Conservation (phyloP, 2,888 invertebrate genomes). For the Silvanus unidentatus region DNA sequence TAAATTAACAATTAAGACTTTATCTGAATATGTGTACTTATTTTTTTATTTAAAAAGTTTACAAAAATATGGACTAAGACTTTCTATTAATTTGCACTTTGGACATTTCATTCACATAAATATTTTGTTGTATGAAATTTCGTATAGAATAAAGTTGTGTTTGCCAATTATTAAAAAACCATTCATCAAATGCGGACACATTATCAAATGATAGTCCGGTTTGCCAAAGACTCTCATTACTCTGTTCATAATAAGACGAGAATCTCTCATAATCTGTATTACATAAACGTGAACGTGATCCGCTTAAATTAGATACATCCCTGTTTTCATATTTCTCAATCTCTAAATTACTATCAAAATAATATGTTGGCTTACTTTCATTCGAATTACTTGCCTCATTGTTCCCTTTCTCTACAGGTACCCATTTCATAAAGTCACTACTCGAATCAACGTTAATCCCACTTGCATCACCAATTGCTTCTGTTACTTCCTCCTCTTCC, state of each 20-base stretch:
- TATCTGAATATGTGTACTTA: too few species aligned
- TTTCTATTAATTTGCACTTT: slow-evolving; percentile 17
- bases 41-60: too few species aligned
- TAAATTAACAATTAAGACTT: too few species aligned
- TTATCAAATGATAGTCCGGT: slow-evolving; percentile 32
- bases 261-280: slow-evolving; percentile 20
- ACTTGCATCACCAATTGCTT: slow-evolving; percentile 9
- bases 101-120: slow-evolving; percentile 41
- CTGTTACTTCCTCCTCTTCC: slow-evolving; percentile 16
- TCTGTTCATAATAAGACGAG: slow-evolving; percentile 31
- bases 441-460: slow-evolving; percentile 11
- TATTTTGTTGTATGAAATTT: slow-evolving; percentile 40
- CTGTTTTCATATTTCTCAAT: slow-evolving; percentile 1
- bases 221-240: slow-evolving; percentile 32
- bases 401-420: slow-evolving; percentile 19
- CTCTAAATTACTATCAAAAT: background rate
- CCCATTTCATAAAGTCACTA: slow-evolving; percentile 27
- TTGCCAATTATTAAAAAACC: slow-evolving; percentile 39
- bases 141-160: slow-evolving; percentile 34
- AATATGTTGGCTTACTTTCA: background rate
- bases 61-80: too few species aligned
- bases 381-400: background rate
- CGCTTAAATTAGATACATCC: slow-evolving; percentile 2
- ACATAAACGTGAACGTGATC: too few species aligned
- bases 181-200: slow-evolving; percentile 34